Base-by-base conservation (phyloP, 2,888 invertebrate species). In the Sinelater perroti region DNA sequence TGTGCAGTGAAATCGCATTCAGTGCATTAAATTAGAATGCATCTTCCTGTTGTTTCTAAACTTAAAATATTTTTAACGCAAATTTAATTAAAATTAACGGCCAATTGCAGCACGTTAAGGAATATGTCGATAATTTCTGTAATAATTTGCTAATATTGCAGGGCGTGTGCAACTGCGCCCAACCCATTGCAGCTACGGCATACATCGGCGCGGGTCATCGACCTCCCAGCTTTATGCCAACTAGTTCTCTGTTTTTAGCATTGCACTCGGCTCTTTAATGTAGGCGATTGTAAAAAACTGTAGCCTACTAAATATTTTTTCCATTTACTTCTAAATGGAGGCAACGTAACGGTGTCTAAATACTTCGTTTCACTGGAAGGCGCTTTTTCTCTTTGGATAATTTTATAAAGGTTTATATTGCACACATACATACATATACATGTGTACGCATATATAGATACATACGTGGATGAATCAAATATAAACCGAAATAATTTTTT, bases 201-300 rank as follows among this genome's bases (percentile, higher is more conserved):
- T 65, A 69, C 67, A 67, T 68, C 62, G 63, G 49, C 18, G 17
- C 42, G 62, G 69, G 68, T 62, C 69, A 55, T 66, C 64, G 68
- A 71, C 70, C 70, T 62, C 64, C 35, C 24, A 38, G 31, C 62
- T 67, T 64, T 66, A 50, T 50, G 66, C 67, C 67, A 65, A 67
- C 65, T 66, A 60, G 61, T 42, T 56, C 65, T 57, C 63, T 66
- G 67, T 67, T 69, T 71, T 70, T 71, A 61, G 62, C 69, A 63
- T 62, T 57, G 14, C 42, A 61, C 56, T 56, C 18, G 17, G 28
- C 18, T n/a, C n/a, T n/a, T n/a, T n/a, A n/a, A n/a, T n/a, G n/a
- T n/a, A n/a, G 11, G 16, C 14, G n/a, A 40, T 40, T 24, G 40
- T 24, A 16, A 24, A 10, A 28, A 21, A 40, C 24, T 26, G 24